Base-by-base conservation (phyloP, 2,113 vertebrate genomes). In the Noctilio leporinus region DNA sequence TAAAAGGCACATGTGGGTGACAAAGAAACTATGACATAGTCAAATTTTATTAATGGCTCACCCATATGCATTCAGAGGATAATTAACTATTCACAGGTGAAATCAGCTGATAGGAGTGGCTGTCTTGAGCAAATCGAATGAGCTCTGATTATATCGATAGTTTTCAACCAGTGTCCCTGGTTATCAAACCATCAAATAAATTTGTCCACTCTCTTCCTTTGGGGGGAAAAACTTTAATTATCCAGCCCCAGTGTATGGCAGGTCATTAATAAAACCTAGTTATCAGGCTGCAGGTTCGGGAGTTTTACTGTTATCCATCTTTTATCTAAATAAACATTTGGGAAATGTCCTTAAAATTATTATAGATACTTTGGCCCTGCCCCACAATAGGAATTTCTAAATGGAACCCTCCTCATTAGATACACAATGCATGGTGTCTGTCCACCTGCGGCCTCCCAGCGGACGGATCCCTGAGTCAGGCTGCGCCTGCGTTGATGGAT, bases 51-150 rank as follows among this genome's bases (percentile, higher is more conserved):
- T 99, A 99, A 99, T 99, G 99, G 98, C 98, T 98, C 55, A 4
- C 98, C 98, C 98, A 98, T 99, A 99, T 99, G 99, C 99, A 99
- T 99, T 97, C 95, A n/a, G 96, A 82, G 98, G 97, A 98, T 99
- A 99, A 99, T 99, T 99, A 99, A 99, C 98, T 98, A 99, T 99
- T 99, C 99, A 98, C 99, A 99, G 99, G 99, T 99, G 99, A 99
- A 99, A 99, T 99, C 98, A 99, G 98, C 99, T 98, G 99, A 99
- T 99, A 99, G 99, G 98, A 98, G 97, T 98, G 98, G 98, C 98
- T 98, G 98, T 98, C 97, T 17, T 78, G 92, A 94, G 98, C 98
- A 98, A 99, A 99, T 99, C 98, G 98, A 99, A 99, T 99, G 98
- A 98, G 98, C 97, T 91, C 97, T 96, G 99, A 99, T 99, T 98